Evolutionary conservation across 2,888 invertebrate genomes (phyloP).

Genomic region (Crematogaster levior): DNA sequence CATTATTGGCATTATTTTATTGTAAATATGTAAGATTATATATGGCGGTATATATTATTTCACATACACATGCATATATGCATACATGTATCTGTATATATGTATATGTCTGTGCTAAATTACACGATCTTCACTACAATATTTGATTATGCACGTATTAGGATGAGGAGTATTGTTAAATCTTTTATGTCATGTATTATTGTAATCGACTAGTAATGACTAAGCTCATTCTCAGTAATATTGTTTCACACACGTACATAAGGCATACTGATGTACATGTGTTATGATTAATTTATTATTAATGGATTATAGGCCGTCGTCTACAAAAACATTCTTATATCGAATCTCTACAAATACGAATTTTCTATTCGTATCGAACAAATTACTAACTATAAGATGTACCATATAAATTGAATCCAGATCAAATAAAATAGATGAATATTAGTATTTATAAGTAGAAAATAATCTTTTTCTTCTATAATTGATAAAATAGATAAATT

Average conservation of each 20-base stretch:
- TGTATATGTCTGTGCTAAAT: not conserved
- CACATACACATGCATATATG: not conserved
- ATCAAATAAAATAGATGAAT: not conserved
- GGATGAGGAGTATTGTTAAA: conserved; percentile 56
- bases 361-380: not conserved
- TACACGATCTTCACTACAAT: conserved; percentile 43
- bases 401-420: not conserved
- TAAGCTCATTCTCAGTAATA: conserved; percentile 55
- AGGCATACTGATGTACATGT: conserved; percentile 23
- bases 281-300: conserved; percentile 57
- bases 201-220: conserved; percentile 46
- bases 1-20: not conserved
- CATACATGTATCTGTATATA: not conserved
- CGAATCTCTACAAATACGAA: conserved; percentile 32
- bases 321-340: conserved; percentile 62
- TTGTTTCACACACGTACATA: conserved; percentile 37
- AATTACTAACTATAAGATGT: not conserved
- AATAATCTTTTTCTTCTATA: not conserved
- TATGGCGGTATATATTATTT: not conserved
- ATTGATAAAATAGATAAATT: not conserved
- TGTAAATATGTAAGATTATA: conserved; percentile 7
- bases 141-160: conserved; percentile 43
- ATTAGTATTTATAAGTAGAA: conserved; percentile 1
- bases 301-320: conserved; percentile 69
- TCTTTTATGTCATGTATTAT: conserved; percentile 22